Evolutionary conservation across 2,797 vertebrate genomes (phyloP), one percentile per base, ranked within the genome.

Genomic region (Chiroxiphia lanceolata): DNA sequence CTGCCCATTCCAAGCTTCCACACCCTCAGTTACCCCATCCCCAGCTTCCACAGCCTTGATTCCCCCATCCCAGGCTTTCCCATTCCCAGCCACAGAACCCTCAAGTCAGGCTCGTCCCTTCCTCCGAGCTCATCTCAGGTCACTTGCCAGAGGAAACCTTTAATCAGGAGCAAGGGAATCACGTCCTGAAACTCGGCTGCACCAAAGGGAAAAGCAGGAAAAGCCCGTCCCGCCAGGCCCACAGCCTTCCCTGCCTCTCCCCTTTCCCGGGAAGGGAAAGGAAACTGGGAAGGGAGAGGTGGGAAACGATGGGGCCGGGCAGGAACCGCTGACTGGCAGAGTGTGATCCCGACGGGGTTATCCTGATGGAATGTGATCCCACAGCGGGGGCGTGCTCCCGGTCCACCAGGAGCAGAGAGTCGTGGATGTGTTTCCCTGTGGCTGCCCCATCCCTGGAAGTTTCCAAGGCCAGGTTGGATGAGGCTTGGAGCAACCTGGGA

Each of bases 141-240:
- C 51, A 6, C 67, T 65, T 13, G n/a, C 80, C 70, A 74, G 60
- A 95, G 95, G 94, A 95, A 97, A 92, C 83, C 81, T 96, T 95
- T 93, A 63, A 94, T 94, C 88, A 95, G 88, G 15, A 81, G 86
- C 12, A 2, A 87, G 27, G 80, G 74, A 91, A 82, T 70, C 56
- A 6, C 2, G 51, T 78, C 90, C 92, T 36, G 80, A 91, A 80
- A 78, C 86, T 26, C 61, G 44, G 26, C 75, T 56, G 78, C 75
- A 76, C 87, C 87, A 56, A 83, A 91, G 68, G 47, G 31, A 83
- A 91, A 80, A 83, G 93, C 94, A 95, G 95, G 94, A 97, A 96
- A 89, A 91, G 86, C 92, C 83, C 26, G 4, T 95, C 95, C 88
- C 80, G n/a, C 65, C 48, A 45, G 94, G 36, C 71, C 26, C 1